These are phyloP conservation scores for Globodera rostochiensis DNA, from an alignment of 1,140 invertebrate species.

Conservation along the genomic window DNA sequence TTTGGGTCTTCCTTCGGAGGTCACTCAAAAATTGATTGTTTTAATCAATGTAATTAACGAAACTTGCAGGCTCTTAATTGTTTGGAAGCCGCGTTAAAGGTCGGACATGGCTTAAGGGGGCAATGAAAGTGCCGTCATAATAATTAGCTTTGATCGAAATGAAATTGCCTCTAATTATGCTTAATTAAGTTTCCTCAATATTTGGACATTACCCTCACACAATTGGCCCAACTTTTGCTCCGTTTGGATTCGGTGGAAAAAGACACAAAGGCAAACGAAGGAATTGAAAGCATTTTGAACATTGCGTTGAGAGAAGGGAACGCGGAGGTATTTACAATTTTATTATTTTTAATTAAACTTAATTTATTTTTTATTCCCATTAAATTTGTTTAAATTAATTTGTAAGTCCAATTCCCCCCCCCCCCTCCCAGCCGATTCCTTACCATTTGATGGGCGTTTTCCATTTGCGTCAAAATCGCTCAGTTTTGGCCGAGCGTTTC, in stretches of 20 bases:
- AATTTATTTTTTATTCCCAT: too few relatives aligned
- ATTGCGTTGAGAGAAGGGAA: conserved; percentile 19
- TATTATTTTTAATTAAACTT: too few relatives aligned
- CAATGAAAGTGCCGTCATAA: background rate
- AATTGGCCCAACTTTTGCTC: conserved; percentile 33
- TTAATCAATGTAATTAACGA: background rate
- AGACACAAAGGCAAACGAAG: conserved; percentile 6
- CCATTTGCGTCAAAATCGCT: conserved; percentile 15
- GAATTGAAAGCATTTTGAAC: conserved; percentile 18
- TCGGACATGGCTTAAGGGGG: background rate
- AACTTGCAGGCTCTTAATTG: conserved; percentile 24
- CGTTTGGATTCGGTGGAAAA: background rate
- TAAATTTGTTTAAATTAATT: conserved; percentile 2
- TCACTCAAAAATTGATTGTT: background rate
- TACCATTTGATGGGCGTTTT: conserved; percentile 32
- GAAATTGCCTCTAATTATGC: too few relatives aligned
- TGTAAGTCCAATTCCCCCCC: background rate
- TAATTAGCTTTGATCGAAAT: too few relatives aligned
- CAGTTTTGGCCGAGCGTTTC: conserved; percentile 12
- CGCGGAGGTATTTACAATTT: conserved; percentile 20
- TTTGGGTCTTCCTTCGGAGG: conserved; percentile 22
- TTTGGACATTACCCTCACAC: conserved; percentile 31
- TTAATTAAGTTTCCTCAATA: conserved; percentile 5
- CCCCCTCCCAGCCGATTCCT: conserved; percentile 17
- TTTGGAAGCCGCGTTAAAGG: conserved; percentile 18